A percentile compares a stretch with the other conserved stretches of the same genome.
Conservation (phyloP, 2,888 invertebrate genomes). For the Alsophila aescularia region DNA sequence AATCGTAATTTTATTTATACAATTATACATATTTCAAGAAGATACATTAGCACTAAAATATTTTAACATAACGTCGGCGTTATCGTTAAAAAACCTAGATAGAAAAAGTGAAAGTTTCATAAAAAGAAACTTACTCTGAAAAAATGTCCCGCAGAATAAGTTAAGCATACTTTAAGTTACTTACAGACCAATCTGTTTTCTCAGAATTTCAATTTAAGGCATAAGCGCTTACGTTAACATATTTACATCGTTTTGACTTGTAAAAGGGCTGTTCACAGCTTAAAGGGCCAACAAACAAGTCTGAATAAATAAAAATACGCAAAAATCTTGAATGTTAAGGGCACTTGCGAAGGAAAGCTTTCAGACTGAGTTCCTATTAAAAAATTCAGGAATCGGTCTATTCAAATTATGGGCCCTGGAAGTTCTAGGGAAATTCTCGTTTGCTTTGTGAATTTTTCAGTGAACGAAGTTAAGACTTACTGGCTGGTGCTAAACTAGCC, state of each 20-base stretch:
- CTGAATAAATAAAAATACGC: slow-evolving; percentile 5
- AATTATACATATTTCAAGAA: no score
- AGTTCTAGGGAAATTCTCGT: slow-evolving; percentile 6
- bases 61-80: no score
- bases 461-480: background rate
- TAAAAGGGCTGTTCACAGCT: slow-evolving; percentile 12
- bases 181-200: slow-evolving; percentile 2
- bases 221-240: background rate
- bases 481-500: background rate
- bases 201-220: slow-evolving; percentile 9
- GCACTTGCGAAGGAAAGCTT: slow-evolving; percentile 6
- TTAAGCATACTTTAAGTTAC: background rate
- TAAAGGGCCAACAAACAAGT: background rate
- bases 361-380: slow-evolving; percentile 22
- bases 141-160: background rate
- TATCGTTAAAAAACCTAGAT: no score
- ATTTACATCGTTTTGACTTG: slow-evolving; percentile 24
- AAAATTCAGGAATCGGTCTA: slow-evolving; percentile 23
- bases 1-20: no score
- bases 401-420: slow-evolving; percentile 11
- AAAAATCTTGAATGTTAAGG: slow-evolving; percentile 5
- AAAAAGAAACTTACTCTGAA: background rate
- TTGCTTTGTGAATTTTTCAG: slow-evolving; percentile 14
- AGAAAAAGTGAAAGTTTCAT: no score
- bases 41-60: no score